These are phyloP conservation scores for Dinocampus coccinellae DNA, from an alignment of 2,888 invertebrate genomes.

Conservation along the genomic window DNA sequence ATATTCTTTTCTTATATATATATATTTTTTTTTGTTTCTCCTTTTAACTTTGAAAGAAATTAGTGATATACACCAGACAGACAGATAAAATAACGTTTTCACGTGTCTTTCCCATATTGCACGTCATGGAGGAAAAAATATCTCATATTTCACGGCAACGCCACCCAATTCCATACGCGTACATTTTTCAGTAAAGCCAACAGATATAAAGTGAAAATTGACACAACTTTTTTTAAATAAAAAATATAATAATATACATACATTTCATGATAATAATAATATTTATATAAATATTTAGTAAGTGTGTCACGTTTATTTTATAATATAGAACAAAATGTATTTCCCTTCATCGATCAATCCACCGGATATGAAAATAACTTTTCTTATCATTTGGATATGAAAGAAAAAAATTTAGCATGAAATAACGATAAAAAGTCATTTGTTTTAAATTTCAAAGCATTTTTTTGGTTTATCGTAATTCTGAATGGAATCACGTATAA, in stretches of 20 bases:
- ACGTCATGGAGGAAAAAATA: not conserved
- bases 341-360: conserved; percentile 3
- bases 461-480: not conserved
- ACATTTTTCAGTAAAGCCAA: conserved; percentile 11
- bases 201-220: conserved; percentile 9
- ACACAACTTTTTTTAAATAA: not conserved
- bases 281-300: not conserved
- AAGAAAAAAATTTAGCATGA: conserved; percentile 1
- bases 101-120: not conserved
- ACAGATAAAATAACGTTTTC: conserved; percentile 13
- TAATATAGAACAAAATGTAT: conserved; percentile 2
- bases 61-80: conserved; percentile 5
- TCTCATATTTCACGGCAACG: conserved; percentile 9
- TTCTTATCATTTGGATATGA: conserved; percentile 16
- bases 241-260: not conserved
- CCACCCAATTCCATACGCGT: conserved; percentile 14
- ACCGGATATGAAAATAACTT: conserved; percentile 10
- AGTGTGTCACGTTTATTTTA: not conserved
- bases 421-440: conserved; percentile 16
- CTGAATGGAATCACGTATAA: conserved; percentile 2
- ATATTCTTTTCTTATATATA: too few species aligned
- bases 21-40: too few species aligned
- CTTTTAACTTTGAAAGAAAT: conserved; percentile 17
- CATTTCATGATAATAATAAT: not conserved
- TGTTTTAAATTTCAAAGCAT: conserved; percentile 10